Evolutionary conservation across 1,140 invertebrate genomes (phyloP), one percentile per base, ranked within the genome.

Genomic region (Drosophila bocki): DNA sequence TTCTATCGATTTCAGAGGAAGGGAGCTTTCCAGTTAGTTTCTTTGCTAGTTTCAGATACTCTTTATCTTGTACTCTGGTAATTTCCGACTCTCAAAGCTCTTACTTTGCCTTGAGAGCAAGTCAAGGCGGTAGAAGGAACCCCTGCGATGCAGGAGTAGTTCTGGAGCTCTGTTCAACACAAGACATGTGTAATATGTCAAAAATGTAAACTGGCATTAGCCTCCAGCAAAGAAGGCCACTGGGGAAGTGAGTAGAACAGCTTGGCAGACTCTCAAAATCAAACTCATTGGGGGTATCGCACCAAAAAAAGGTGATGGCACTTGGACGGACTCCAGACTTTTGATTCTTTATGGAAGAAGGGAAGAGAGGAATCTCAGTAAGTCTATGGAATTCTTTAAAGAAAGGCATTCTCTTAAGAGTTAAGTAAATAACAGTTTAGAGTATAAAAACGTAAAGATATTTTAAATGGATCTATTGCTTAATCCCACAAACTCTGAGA

Each of bases 191-290:
- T 56, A 56, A 56, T 56, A 26, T 56, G 35, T 56, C 53, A 39
- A 56, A 39, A 26, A 56, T 56, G 35, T 39, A 56, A 39, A 26
- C 53, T 11, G n/a, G 35, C 33, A 54, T 54, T 54, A 54, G 51
- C 19, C 19, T 33, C 1, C 12, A 3, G 32, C 17, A 19, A 53
- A 35, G 32, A 53, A 22, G 51, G 17, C 33, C 51, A 39, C 19
- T 54, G 13, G 53, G 8, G 11, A 54, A 26, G 8, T 35, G 19
- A n/a, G 51, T 2, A n/a, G 13, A 56, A 39, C 35, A 56, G 19
- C 19, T 56, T 39, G 53, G 53, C 53, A 56, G 35, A 39, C 53
- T 39, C 15, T 37, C 53, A 26, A n/a, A 56, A 39, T 39, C 35
- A 39, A 15, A 35, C 12, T 39, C 53, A 39, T n/a, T n/a, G 35